These are phyloP conservation scores for Geopemphigus sp. DNA, from an alignment of 1,140 invertebrate species.

Conservation along the genomic window DNA sequence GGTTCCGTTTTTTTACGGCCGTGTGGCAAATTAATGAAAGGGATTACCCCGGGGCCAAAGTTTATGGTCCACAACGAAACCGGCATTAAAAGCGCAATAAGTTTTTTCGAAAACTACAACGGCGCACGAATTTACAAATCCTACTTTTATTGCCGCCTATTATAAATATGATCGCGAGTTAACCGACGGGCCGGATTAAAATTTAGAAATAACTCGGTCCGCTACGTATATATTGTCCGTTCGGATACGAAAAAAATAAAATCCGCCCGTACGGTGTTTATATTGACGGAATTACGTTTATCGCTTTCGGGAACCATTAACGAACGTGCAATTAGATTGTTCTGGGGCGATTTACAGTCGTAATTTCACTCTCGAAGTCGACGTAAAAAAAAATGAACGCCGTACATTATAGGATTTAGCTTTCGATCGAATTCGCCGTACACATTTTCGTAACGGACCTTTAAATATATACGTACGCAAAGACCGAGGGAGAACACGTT, in stretches of 20 bases:
- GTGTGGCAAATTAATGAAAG: slow-evolving; percentile 26
- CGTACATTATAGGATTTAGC: too few species aligned
- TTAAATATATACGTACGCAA: too few species aligned
- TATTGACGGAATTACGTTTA: background rate
- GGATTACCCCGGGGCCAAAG: background rate
- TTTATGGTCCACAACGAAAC: background rate
- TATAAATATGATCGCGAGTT: slow-evolving; percentile 11
- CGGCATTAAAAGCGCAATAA: slow-evolving; percentile 18
- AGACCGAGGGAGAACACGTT: too few species aligned
- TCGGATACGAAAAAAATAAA: background rate
- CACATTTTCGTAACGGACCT: too few species aligned
- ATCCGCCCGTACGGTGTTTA: background rate
- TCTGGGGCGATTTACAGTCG: background rate
- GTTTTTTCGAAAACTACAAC: slow-evolving; percentile 19
- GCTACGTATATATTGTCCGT: background rate
- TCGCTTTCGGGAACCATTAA: background rate
- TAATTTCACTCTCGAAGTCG: background rate
- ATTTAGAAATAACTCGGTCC: background rate
- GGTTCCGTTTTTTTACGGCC: background rate
- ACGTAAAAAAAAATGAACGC: too few species aligned
- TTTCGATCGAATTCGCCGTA: too few species aligned
- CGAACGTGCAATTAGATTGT: background rate
- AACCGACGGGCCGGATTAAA: background rate
- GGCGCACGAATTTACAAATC: slow-evolving; percentile 11
- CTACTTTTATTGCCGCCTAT: background rate